Evolutionary conservation across 2,888 invertebrate species (phyloP).

Genomic region (Diarsia brunnea): DNA sequence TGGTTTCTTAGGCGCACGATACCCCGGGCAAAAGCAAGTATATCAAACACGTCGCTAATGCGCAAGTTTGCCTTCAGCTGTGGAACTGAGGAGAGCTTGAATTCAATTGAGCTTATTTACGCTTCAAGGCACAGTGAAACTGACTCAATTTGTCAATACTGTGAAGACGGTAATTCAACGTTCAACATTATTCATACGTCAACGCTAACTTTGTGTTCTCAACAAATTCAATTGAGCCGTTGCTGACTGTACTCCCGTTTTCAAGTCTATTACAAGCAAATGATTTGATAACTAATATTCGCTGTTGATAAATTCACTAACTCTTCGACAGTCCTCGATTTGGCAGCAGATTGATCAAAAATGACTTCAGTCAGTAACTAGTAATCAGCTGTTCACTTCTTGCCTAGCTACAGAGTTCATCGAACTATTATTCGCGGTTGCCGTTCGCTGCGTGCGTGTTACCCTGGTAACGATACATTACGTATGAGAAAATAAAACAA

Average conservation of each 20-base stretch:
- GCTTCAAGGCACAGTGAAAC: conserved; percentile 12
- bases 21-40: neutral
- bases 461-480: no score
- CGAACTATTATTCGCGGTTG: no score
- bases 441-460: no score
- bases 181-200: conserved; percentile 26
- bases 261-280: conserved; percentile 6
- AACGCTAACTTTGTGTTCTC: conserved; percentile 14
- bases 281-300: neutral
- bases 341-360: neutral
- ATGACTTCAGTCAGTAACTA: neutral
- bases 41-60: neutral
- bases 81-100: neutral
- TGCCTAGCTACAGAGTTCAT: no score
- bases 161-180: conserved; percentile 6
- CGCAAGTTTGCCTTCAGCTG: neutral
- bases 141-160: conserved; percentile 28
- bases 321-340: neutral
- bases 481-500: no score
- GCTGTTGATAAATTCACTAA: neutral
- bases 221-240: conserved; percentile 25
- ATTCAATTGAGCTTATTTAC: conserved; percentile 19
- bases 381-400: no score
- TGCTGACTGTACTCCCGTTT: neutral
- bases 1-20: no score